Evolutionary conservation across 2,888 invertebrate species (phyloP).

Genomic region (Acanthoscelides obtectus): DNA sequence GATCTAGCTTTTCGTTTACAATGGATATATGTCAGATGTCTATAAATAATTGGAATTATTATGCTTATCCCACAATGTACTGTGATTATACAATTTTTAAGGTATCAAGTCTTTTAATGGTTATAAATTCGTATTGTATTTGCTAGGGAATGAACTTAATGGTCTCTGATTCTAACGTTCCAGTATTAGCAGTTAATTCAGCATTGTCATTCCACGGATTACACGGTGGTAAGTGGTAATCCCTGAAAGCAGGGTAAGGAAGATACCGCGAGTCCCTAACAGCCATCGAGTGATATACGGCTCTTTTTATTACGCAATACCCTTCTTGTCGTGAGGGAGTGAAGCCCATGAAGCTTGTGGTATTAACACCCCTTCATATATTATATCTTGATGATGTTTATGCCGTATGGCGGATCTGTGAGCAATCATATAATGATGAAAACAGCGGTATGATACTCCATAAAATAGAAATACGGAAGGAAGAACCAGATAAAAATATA

Average conservation of each 20-base stretch:
- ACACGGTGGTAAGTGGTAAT: conserved; percentile 35
- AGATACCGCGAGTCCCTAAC: neutral
- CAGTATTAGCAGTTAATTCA: conserved; percentile 34
- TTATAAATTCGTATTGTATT: too few relatives aligned
- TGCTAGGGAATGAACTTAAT: too few relatives aligned
- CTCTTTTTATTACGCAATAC: neutral
- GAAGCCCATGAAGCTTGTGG: neutral
- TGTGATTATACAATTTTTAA: too few relatives aligned
- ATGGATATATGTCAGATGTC: too few relatives aligned
- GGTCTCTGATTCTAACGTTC: neutral
- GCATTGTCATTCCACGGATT: conserved; percentile 36
- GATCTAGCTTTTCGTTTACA: too few relatives aligned
- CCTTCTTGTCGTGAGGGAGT: neutral
- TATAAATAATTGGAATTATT: too few relatives aligned
- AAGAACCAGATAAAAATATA: too few relatives aligned
- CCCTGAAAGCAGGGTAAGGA: conserved; percentile 16
- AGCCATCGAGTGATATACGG: neutral
- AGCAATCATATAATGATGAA: neutral
- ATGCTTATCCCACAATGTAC: too few relatives aligned
- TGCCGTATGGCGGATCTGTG: neutral
- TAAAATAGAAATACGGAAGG: neutral
- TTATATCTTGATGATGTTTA: neutral
- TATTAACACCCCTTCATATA: neutral
- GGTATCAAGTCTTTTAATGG: too few relatives aligned
- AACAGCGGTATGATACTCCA: neutral